Percentiles rank a stretch among this genome's conserved stretches.
These are phyloP conservation scores for Heteromurus nitidus DNA, from an alignment of 2,888 invertebrate genomes.

Conservation along the genomic window DNA sequence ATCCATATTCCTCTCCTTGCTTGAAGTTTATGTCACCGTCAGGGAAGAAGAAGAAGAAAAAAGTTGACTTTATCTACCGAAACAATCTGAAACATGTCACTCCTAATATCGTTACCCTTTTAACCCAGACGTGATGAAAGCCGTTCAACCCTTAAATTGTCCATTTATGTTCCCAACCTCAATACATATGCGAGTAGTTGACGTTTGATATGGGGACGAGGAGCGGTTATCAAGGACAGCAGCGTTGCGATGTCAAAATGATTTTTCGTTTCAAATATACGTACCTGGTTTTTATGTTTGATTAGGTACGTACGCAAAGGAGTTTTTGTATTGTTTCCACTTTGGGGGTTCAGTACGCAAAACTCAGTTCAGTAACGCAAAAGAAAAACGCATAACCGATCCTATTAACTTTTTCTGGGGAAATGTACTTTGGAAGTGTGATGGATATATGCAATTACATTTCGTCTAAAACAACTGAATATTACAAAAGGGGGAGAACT, in stretches of 20 bases:
- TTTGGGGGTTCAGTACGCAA: too few species aligned
- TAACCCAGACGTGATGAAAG: conserved; percentile 54
- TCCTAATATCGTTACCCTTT: conserved; percentile 54
- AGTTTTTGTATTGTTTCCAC: too few species aligned
- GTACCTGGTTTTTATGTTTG: too few species aligned
- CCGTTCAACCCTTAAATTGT: conserved; percentile 56
- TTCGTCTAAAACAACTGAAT: not conserved
- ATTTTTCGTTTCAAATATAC: too few species aligned
- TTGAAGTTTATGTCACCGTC: conserved; percentile 36
- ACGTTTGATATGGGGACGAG: too few species aligned
- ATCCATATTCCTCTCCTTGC: not conserved
- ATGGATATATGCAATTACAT: not conserved
- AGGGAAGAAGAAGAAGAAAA: conserved; percentile 37
- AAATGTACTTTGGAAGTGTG: not conserved
- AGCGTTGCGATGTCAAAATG: not conserved
- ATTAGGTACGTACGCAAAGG: too few species aligned
- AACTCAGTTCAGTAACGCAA: too few species aligned
- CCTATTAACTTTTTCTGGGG: not conserved
- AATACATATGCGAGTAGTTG: too few species aligned
- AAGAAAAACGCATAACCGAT: too few species aligned
- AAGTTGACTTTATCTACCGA: conserved; percentile 50
- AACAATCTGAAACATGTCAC: conserved; percentile 57
- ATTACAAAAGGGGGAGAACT: not conserved
- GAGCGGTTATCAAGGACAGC: too few species aligned
- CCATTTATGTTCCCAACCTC: too few species aligned